Evolutionary conservation across 1,140 invertebrate species (phyloP).

Genomic region (Zaprionus camerounensis): DNA sequence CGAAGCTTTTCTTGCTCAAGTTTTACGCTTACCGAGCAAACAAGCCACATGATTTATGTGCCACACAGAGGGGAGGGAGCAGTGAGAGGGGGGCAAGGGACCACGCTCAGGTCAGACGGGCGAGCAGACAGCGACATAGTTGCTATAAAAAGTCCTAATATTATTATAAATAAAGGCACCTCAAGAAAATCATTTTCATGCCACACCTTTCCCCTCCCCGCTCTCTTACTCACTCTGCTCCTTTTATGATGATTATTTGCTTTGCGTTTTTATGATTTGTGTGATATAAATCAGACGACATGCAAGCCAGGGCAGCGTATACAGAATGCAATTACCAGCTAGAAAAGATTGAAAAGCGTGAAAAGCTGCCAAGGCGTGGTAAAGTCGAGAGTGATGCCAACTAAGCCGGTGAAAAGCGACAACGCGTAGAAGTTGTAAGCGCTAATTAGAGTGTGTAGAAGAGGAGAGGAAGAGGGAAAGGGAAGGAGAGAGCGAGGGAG

Average conservation of each 20-base stretch:
- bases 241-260: conserved; percentile 52
- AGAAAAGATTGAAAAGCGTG: not conserved
- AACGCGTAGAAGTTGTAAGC: not conserved
- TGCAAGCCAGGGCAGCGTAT: conserved; percentile 23
- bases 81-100: not conserved
- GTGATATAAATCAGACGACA: conserved; percentile 55
- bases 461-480: not conserved
- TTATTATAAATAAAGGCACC: conserved; percentile 53
- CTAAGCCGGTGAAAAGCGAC: not conserved
- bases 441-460: conserved; percentile 2
- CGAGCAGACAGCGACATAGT: conserved; percentile 29
- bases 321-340: conserved; percentile 52
- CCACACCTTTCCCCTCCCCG: conserved; percentile 38
- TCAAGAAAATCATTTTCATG: conserved; percentile 50
- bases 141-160: conserved; percentile 56
- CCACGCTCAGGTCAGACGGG: conserved; percentile 30
- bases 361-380: conserved; percentile 4
- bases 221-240: not conserved
- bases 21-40: conserved; percentile 55
- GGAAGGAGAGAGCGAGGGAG: not conserved
- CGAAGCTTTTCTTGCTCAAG: conserved; percentile 13
- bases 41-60: conserved; percentile 73
- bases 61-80: not conserved
- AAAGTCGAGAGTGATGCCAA: not conserved
- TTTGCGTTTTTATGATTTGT: conserved; percentile 72